Conservation (phyloP, 2,888 invertebrate species). For the Zaprionus lineosus region DNA sequence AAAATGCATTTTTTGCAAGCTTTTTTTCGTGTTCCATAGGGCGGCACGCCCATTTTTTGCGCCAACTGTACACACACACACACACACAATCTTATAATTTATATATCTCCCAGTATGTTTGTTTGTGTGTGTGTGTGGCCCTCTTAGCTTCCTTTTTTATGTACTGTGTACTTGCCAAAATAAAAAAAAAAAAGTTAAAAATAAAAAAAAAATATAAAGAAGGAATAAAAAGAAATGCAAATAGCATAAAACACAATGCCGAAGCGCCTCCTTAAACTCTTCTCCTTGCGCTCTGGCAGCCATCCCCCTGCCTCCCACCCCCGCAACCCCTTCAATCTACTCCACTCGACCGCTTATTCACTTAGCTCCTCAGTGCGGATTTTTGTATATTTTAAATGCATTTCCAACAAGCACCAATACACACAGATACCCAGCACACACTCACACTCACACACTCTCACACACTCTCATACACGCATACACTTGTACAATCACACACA, state of each 20-base stretch:
- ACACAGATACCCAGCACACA: conserved; percentile 16
- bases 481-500: background rate
- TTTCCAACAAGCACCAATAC: conserved; percentile 64
- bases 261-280: conserved; percentile 60
- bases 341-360: conserved; percentile 58
- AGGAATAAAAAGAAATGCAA: conserved; percentile 56
- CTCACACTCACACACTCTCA: conserved; percentile 1
- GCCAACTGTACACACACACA: conserved; percentile 32
- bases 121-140: conserved; percentile 34
- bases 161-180: conserved; percentile 73
- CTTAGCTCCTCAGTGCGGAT: conserved; percentile 64
- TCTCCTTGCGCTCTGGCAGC: conserved; percentile 33
- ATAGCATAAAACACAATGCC: conserved; percentile 73
- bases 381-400: conserved; percentile 76
- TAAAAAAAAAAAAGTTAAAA: conserved; percentile 15
- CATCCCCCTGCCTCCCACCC: conserved; percentile 5
- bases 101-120: conserved; percentile 53
- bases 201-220: conserved; percentile 4
- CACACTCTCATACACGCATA: conserved; percentile 3
- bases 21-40: conserved; percentile 23
- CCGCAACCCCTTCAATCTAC: conserved; percentile 9
- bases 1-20: conserved; percentile 68
- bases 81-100: conserved; percentile 59
- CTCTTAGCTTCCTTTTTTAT: conserved; percentile 66
- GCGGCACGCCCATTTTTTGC: conserved; percentile 68